These are phyloP conservation scores for Catharus bicknelli DNA, from an alignment of 2,113 vertebrate genomes.

Conservation along the genomic window DNA sequence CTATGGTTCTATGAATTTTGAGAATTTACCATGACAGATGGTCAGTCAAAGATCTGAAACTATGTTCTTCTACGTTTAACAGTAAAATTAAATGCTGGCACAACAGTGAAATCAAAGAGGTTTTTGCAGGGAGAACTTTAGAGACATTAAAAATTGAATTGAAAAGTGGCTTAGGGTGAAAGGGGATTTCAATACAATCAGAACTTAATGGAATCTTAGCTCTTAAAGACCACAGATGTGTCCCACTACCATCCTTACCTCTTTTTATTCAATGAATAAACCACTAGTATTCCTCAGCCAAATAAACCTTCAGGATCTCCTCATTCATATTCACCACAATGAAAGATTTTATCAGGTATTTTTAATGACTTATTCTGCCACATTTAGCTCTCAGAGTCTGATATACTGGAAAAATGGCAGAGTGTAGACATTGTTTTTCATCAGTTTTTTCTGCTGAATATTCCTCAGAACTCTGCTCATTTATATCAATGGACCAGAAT, in stretches of 20 bases:
- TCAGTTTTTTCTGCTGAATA: background rate
- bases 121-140: background rate
- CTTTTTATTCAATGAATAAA: background rate
- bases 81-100: background rate
- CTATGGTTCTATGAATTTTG: background rate
- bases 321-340: background rate
- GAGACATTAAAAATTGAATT: background rate
- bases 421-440: background rate
- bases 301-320: background rate
- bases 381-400: background rate
- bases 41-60: background rate
- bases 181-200: background rate
- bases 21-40: background rate
- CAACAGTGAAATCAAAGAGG: background rate
- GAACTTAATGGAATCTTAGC: background rate
- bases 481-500: background rate
- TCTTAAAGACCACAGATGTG: background rate
- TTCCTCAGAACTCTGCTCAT: background rate
- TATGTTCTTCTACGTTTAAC: background rate
- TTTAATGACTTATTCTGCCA: background rate
- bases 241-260: fast-evolving
- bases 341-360: background rate
- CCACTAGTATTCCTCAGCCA: fast-evolving
- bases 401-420: background rate
- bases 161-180: background rate